Evolutionary conservation across 1,140 invertebrate species (phyloP), one percentile per base, ranked within the genome.

Genomic region (Pygmarrhopalites habei): DNA sequence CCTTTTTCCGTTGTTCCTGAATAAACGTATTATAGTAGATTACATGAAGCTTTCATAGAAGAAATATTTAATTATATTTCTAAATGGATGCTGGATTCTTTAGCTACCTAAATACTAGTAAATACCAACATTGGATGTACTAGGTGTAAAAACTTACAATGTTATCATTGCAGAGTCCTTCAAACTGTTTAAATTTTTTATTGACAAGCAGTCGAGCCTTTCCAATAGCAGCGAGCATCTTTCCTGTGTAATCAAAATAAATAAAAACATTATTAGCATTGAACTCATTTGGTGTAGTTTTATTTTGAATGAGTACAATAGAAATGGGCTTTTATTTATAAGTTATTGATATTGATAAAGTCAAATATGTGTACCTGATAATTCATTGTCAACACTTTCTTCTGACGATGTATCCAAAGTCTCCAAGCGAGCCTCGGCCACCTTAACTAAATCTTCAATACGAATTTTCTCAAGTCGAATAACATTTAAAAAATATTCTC

Each of bases 111-210:
- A n/a, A n/a, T n/a, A n/a, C n/a, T n/a, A n/a, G n/a, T n/a, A n/a
- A n/a, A n/a, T n/a, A n/a, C n/a, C n/a, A n/a, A n/a, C n/a, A n/a
- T n/a, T n/a, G n/a, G n/a, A n/a, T n/a, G n/a, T 25, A 53, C 30
- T 49, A 23, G 4, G 25, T n/a, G 12, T 44, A 29, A 35, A 55
- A 25, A 79, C 82, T 81, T 77, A 90, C 88, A 72, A 90, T 83
- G 76, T 90, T 89, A 74, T 88, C 87, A 19, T 85, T 79, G 75
- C 88, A 90, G 12, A 90, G 76, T 62, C 88, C 92, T 79, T 87
- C 83, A 77, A 97, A 97, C 76, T 98, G 94, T 75, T 92, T 86
- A 82, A 95, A 92, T 75, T 96, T 97, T 77, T 96, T 89, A 17
- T 85, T 85, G 14, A 91, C 84, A 52, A 98, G 77, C 51, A 98